Evolutionary conservation across 1,140 invertebrate species (phyloP).

Genomic region (Drosophila hydei): DNA sequence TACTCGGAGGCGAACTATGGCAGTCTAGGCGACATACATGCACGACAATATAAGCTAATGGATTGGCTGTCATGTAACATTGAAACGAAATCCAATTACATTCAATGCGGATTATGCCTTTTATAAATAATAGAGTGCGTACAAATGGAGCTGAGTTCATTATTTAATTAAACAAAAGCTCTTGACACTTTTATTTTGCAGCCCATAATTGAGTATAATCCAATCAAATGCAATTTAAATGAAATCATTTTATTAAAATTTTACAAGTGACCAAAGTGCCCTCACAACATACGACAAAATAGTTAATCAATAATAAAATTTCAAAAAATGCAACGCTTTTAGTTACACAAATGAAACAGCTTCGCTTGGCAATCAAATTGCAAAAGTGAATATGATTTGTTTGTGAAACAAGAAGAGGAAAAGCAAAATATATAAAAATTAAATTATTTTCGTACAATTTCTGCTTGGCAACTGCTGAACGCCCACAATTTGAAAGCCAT

Average conservation of each 20-base stretch:
- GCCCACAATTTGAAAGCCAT: too few relatives aligned
- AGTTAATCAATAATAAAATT: neutral
- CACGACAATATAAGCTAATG: too few relatives aligned
- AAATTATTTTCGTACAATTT: too few relatives aligned
- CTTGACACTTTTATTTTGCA: slow-evolving; percentile 7
- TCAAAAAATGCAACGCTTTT: neutral
- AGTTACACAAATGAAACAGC: neutral
- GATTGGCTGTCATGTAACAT: too few relatives aligned
- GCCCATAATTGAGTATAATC: slow-evolving; percentile 17
- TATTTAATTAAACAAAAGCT: neutral
- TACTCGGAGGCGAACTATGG: too few relatives aligned
- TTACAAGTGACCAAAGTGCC: too few relatives aligned
- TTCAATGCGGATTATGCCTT: too few relatives aligned
- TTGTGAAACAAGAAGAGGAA: neutral
- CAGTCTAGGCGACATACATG: too few relatives aligned
- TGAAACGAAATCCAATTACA: too few relatives aligned
- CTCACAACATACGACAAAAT: neutral
- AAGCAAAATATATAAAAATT: neutral
- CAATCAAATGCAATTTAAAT: slow-evolving; percentile 14
- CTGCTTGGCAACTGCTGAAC: too few relatives aligned
- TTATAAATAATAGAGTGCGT: too few relatives aligned
- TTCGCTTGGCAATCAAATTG: neutral
- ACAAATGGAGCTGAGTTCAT: neutral
- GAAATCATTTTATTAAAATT: slow-evolving; percentile 3
- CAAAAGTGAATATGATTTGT: neutral